Percentiles rank a stretch among this genome's conserved stretches.
phyloP scores from a whole-genome alignment of 2,113 vertebrate genomes.

The Chionomys nivalis region DNA sequence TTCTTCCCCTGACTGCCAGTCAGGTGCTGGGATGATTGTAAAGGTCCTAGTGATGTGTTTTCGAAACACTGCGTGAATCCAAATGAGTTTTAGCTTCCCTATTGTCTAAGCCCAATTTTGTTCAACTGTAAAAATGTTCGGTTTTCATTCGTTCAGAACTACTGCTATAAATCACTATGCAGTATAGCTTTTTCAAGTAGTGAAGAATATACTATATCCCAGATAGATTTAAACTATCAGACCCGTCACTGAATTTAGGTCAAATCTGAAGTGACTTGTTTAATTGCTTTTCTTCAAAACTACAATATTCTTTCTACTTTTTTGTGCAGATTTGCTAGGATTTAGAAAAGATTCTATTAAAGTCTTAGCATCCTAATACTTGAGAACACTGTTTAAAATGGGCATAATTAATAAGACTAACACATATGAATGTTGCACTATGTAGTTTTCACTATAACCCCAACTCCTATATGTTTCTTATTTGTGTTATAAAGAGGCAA shows the following conservation, averaged over 20 bases:
- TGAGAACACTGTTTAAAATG: conserved; percentile 4
- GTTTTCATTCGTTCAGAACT: conserved; percentile 81
- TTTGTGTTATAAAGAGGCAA: not conserved
- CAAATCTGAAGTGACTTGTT: conserved; percentile 73
- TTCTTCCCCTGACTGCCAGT: conserved; percentile 71
- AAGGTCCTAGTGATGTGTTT: conserved; percentile 81
- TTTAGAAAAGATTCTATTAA: conserved; percentile 48
- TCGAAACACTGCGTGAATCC: conserved; percentile 84
- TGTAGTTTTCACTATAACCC: not conserved
- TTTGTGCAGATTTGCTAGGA: conserved; percentile 57
- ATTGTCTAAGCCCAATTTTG: conserved; percentile 82
- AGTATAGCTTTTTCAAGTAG: conserved; percentile 73
- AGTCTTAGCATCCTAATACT: conserved; percentile 26
- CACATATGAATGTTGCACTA: not conserved
- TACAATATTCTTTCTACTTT: conserved; percentile 52
- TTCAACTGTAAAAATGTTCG: conserved; percentile 81
- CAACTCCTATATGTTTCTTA: not conserved
- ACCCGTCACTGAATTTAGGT: conserved; percentile 80
- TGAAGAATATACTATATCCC: conserved; percentile 74
- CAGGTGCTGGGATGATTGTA: conserved; percentile 76
- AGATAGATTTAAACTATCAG: conserved; percentile 77
- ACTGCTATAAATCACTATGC: conserved; percentile 79
- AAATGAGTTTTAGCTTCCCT: conserved; percentile 87
- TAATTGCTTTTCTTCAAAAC: conserved; percentile 79
- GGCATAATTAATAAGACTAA: not conserved